phyloP scores from a whole-genome alignment of 2,888 invertebrate species.

The Hirtodrosophila confusa region DNA sequence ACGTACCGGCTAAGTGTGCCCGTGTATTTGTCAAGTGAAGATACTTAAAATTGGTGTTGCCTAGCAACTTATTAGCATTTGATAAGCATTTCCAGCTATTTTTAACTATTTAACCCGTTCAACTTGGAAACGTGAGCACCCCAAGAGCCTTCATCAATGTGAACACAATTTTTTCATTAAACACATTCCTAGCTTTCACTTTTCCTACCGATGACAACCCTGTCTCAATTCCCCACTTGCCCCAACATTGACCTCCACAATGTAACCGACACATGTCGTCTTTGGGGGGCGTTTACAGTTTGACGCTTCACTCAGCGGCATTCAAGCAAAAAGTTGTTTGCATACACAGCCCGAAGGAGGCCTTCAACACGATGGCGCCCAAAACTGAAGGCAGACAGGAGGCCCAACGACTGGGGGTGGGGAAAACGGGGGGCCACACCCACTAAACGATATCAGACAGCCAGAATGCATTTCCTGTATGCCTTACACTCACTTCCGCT shows the following conservation, averaged over 20 bases:
- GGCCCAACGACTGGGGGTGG: neutral
- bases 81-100: too few species aligned
- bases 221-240: neutral
- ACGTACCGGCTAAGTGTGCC: too few species aligned
- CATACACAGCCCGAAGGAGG: slow-evolving; percentile 12
- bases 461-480: slow-evolving; percentile 69
- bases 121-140: too few species aligned
- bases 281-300: slow-evolving; percentile 37
- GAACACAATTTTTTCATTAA: neutral
- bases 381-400: slow-evolving; percentile 8
- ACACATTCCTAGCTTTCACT: neutral
- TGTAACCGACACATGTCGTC: slow-evolving; percentile 50
- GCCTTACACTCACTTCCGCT: slow-evolving; percentile 66
- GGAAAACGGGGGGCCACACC: slow-evolving; percentile 13
- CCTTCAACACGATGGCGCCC: slow-evolving; percentile 22
- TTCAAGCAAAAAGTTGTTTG: slow-evolving; percentile 53
- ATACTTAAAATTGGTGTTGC: too few species aligned
- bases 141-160: too few species aligned
- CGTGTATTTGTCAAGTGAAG: too few species aligned
- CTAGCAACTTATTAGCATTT: too few species aligned
- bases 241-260: neutral
- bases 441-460: slow-evolving; percentile 43
- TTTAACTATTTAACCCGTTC: too few species aligned
- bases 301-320: slow-evolving; percentile 43
- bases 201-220: neutral